These are phyloP conservation scores for honey bee (Apis mellifera) DNA, from an alignment of 1,140 invertebrate species.

Conservation along the genomic window DNA sequence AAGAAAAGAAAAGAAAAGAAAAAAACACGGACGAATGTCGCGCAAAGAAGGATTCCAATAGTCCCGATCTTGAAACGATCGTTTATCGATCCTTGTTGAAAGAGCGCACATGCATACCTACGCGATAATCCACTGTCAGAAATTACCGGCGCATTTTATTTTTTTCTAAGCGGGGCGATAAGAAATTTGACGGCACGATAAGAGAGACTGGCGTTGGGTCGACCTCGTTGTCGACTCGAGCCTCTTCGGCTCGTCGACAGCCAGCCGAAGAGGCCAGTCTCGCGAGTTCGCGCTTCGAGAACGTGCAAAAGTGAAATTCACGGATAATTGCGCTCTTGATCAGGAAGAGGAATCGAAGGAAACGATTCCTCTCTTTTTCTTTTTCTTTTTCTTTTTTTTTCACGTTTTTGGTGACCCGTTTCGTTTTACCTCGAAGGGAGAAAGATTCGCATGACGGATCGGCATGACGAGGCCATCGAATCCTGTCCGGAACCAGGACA, in stretches of 20 bases:
- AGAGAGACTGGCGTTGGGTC: constrained; percentile 14
- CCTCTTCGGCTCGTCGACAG: background rate
- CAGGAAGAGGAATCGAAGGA: constrained; percentile 6
- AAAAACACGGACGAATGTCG: too few relatives aligned
- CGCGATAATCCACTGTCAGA: constrained; percentile 38
- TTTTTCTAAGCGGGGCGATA: constrained; percentile 42
- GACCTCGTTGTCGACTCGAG: constrained; percentile 40
- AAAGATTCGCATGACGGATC: constrained; percentile 24
- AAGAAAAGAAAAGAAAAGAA: too few relatives aligned
- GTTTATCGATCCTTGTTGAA: constrained; percentile 15
- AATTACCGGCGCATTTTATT: constrained; percentile 48
- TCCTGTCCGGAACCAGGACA: constrained; percentile 33
- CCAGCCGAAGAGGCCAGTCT: constrained; percentile 31
- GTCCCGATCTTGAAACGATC: background rate
- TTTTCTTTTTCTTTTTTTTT: too few relatives aligned
- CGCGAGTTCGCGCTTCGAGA: background rate
- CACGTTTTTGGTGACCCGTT: too few relatives aligned
- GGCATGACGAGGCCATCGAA: constrained; percentile 34
- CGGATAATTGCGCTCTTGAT: constrained; percentile 44
- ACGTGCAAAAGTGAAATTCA: constrained; percentile 68
- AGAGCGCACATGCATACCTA: constrained; percentile 37
- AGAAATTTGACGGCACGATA: constrained; percentile 58
- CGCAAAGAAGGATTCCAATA: background rate
- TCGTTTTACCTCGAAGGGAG: too few relatives aligned
- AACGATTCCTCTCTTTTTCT: constrained; percentile 27